Evolutionary conservation across 2,888 invertebrate genomes (phyloP).

Genomic region (Alloscopus bannaensis): DNA sequence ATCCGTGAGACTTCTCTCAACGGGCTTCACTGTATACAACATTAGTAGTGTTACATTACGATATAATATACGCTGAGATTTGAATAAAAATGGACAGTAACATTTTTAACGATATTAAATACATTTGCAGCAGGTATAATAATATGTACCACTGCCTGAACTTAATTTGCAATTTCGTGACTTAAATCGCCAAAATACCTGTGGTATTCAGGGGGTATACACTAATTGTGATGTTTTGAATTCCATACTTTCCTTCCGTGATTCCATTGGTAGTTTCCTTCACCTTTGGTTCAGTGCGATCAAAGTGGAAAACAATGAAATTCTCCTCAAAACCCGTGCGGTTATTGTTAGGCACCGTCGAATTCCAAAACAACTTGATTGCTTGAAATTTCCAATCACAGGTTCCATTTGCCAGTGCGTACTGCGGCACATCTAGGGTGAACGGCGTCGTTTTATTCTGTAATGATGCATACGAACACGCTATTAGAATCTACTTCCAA

Average conservation of each 20-base stretch:
- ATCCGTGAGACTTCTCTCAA: background rate
- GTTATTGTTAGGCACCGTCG: constrained; percentile 73
- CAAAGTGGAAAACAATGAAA: constrained; percentile 76
- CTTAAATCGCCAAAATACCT: background rate
- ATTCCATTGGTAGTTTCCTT: constrained; percentile 29
- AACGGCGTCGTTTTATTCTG: constrained; percentile 47
- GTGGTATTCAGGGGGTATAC: constrained; percentile 12
- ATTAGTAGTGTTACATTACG: too few species aligned
- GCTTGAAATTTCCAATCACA: constrained; percentile 75
- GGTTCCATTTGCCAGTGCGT: constrained; percentile 74
- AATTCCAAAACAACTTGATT: constrained; percentile 76
- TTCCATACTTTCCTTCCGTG: constrained; percentile 53
- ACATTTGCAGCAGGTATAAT: background rate
- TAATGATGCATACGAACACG: background rate
- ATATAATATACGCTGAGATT: too few species aligned
- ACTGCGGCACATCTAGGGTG: constrained; percentile 63
- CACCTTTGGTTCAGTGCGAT: constrained; percentile 75
- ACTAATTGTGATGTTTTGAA: constrained; percentile 35
- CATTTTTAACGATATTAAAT: background rate
- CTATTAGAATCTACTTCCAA: background rate
- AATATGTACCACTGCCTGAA: background rate
- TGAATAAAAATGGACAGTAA: background rate
- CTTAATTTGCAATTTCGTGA: background rate
- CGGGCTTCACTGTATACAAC: too few species aligned
- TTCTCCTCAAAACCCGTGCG: constrained; percentile 39